Evolutionary conservation across 2,888 invertebrate species (phyloP).

Genomic region (Tiliacea aurago): DNA sequence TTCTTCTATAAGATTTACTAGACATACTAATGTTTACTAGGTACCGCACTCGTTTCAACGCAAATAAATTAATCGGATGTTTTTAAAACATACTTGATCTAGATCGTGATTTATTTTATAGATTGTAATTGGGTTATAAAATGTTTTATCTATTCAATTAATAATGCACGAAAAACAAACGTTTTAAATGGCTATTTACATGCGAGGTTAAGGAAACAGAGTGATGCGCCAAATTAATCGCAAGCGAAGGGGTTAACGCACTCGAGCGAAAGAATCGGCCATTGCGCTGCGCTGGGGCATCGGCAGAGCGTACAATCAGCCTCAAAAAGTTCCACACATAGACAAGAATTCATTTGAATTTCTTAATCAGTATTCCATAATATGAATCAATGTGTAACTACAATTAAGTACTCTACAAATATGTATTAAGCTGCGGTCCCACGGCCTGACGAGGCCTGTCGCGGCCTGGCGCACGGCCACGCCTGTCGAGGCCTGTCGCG

Average conservation of each 20-base stretch:
- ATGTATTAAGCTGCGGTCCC: not conserved
- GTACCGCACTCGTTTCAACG: constrained; percentile 37
- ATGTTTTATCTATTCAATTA: constrained; percentile 15
- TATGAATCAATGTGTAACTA: not conserved
- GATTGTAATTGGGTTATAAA: constrained; percentile 32
- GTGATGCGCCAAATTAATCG: constrained; percentile 67
- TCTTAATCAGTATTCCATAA: not conserved
- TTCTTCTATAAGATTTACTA: constrained; percentile 48
- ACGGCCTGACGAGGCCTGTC: no score
- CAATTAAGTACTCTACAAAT: no score
- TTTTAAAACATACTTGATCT: constrained; percentile 35
- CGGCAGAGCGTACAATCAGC: constrained; percentile 26
- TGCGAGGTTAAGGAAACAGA: constrained; percentile 61
- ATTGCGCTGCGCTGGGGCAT: constrained; percentile 32
- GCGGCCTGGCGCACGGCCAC: no score
- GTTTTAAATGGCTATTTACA: not conserved
- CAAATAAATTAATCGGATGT: constrained; percentile 45
- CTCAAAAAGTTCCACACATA: not conserved
- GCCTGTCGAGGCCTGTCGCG: no score
- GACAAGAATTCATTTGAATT: constrained; percentile 8
- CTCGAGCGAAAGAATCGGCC: constrained; percentile 62
- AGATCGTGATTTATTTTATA: constrained; percentile 43
- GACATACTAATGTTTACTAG: constrained; percentile 46
- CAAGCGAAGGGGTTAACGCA: constrained; percentile 71
- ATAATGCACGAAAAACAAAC: constrained; percentile 29